Conservation (phyloP, 2,797 vertebrate species). For the Stomatorhinus walkeri region DNA sequence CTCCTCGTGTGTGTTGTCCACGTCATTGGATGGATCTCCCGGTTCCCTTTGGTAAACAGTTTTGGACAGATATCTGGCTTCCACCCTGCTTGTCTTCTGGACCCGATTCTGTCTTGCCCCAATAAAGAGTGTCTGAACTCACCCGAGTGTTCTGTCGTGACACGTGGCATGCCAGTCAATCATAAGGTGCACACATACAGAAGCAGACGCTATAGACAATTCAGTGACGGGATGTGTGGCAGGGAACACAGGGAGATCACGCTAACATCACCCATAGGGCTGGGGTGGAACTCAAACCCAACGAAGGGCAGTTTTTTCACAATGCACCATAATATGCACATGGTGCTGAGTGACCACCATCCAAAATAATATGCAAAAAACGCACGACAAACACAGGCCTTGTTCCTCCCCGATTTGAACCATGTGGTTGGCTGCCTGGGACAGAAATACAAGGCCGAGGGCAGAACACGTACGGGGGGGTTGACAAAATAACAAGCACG, state of each 20-base stretch:
- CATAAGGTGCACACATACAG: neutral
- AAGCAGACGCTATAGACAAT: neutral
- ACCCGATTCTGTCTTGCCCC: too few relatives aligned
- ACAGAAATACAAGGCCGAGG: neutral
- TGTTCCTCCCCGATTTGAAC: neutral
- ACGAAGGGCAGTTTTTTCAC: neutral
- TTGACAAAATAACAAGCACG: neutral
- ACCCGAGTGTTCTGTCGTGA: too few relatives aligned
- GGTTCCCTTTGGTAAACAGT: too few relatives aligned
- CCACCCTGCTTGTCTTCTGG: too few relatives aligned
- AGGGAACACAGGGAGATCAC: neutral
- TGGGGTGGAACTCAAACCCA: neutral
- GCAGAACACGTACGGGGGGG: neutral
- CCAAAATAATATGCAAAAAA: neutral
- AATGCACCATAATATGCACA: neutral
- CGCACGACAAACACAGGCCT: neutral
- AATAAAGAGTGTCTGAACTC: too few relatives aligned
- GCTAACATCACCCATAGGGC: neutral
- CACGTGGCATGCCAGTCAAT: neutral
- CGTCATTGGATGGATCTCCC: too few relatives aligned
- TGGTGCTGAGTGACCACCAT: neutral
- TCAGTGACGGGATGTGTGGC: neutral
- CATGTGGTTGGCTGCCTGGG: neutral
- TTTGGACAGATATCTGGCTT: too few relatives aligned
- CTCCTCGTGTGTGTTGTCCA: too few relatives aligned